A percentile compares a stretch with the other conserved stretches of the same genome.
phyloP scores from a whole-genome alignment of 2,113 vertebrate species.

The Ursus arctos region DNA sequence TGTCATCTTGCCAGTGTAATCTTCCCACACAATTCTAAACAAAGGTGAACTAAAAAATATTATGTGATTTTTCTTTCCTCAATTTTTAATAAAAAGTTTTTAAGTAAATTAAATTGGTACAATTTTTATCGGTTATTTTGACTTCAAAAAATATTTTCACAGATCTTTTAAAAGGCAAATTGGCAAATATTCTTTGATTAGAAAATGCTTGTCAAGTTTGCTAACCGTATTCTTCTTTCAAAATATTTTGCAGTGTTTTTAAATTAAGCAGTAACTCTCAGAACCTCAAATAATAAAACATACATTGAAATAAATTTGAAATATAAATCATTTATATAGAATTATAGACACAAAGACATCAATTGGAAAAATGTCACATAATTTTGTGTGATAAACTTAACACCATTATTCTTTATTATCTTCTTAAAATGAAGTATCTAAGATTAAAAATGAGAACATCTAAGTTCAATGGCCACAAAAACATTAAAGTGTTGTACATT shows the following conservation, averaged over 20 bases:
- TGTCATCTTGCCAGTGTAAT: background rate
- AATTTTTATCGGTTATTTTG: background rate
- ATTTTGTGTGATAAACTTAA: background rate
- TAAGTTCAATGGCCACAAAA: background rate
- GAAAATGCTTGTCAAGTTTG: background rate
- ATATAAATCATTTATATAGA: background rate
- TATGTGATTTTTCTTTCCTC: background rate
- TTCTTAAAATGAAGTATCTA: background rate
- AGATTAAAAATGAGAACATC: background rate
- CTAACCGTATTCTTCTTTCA: background rate
- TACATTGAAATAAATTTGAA: slow-evolving; percentile 13
- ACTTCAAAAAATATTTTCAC: background rate
- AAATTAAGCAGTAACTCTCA: background rate
- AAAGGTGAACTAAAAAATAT: background rate
- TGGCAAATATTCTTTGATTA: background rate
- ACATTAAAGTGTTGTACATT: background rate
- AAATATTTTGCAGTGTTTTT: slow-evolving; percentile 29
- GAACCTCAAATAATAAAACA: background rate
- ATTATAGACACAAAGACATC: background rate
- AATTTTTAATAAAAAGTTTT: background rate
- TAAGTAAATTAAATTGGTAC: background rate
- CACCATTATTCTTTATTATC: background rate
- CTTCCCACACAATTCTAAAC: background rate
- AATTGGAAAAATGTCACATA: background rate
- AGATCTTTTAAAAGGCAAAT: background rate